Evolutionary conservation across 2,888 invertebrate species (phyloP).

Genomic region (Parochlus steinenii): DNA sequence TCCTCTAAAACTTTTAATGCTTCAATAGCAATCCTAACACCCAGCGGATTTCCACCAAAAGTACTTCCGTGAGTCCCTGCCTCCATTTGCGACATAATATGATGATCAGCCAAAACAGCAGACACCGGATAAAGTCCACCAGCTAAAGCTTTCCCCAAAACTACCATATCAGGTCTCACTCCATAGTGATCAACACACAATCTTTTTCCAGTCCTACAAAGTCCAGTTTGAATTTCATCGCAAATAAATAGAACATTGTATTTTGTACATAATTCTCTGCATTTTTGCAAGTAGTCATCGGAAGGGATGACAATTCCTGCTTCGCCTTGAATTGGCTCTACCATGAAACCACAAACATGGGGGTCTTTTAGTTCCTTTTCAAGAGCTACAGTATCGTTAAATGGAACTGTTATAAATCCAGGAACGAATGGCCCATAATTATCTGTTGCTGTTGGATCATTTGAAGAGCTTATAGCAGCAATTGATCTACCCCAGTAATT

Average conservation of each 20-base stretch:
- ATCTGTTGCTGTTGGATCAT: slow-evolving; percentile 64
- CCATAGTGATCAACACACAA: slow-evolving; percentile 74
- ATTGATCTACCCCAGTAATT: slow-evolving; percentile 95
- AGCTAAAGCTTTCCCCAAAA: slow-evolving; percentile 85
- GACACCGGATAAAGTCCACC: slow-evolving; percentile 85
- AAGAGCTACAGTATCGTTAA: slow-evolving; percentile 64
- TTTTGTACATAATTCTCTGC: slow-evolving; percentile 72
- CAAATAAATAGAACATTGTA: slow-evolving; percentile 87
- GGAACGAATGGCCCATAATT: slow-evolving; percentile 94
- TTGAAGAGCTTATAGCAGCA: slow-evolving; percentile 76
- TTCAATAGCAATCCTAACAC: slow-evolving; percentile 70
- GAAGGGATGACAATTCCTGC: slow-evolving; percentile 85
- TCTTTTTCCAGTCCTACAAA: slow-evolving; percentile 77
- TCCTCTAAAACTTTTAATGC: slow-evolving; percentile 74
- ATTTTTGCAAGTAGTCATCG: slow-evolving; percentile 62
- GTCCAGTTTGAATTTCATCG: slow-evolving; percentile 90
- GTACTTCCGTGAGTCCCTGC: slow-evolving; percentile 78
- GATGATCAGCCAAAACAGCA: slow-evolving; percentile 68
- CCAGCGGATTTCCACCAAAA: slow-evolving; percentile 93
- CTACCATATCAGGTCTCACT: slow-evolving; percentile 76
- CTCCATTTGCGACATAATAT: slow-evolving; percentile 70
- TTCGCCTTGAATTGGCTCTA: slow-evolving; percentile 95
- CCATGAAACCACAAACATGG: slow-evolving; percentile 85
- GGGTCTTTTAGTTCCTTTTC: slow-evolving; percentile 64
- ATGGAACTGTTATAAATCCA: slow-evolving; percentile 71